These are phyloP conservation scores for Stigmatopora nigra DNA, from an alignment of 2,113 vertebrate genomes.

Conservation along the genomic window DNA sequence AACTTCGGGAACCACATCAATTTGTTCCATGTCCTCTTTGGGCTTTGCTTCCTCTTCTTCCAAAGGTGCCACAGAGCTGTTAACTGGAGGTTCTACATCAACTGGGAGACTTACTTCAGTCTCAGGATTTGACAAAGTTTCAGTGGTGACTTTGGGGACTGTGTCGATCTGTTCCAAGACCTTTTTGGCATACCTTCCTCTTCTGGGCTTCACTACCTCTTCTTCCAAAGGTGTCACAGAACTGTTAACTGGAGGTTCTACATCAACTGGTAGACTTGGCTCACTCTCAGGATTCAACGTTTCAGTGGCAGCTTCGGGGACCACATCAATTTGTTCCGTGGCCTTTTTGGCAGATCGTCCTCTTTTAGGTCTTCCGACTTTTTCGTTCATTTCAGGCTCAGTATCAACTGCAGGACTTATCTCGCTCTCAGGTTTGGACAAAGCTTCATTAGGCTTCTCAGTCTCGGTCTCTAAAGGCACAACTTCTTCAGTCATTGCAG, in stretches of 20 bases:
- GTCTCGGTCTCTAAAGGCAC: slow-evolving; percentile 6
- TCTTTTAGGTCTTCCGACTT: not conserved
- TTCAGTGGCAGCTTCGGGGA: not conserved
- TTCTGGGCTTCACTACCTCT: slow-evolving; percentile 5
- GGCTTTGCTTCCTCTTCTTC: no score
- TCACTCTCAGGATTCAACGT: not conserved
- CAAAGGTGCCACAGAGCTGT: no score
- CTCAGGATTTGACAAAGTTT: no score
- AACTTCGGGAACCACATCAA: not conserved
- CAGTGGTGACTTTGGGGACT: no score
- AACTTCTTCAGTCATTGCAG: not conserved
- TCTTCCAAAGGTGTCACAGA: not conserved
- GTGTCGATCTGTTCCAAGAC: no score
- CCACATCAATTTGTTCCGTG: not conserved
- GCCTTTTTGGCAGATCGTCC: not conserved
- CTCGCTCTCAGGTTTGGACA: not conserved
- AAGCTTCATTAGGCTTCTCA: not conserved
- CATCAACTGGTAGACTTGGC: not conserved
- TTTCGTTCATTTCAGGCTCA: not conserved
- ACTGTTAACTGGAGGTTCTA: not conserved
- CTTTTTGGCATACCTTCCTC: no score
- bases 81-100: no score
- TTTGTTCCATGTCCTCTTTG: no score
- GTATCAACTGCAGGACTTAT: not conserved
- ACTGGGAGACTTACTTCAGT: no score